Percentiles rank a stretch among this genome's conserved stretches.
phyloP scores from a whole-genome alignment of 2,113 vertebrate genomes.

The Rana temporaria region DNA sequence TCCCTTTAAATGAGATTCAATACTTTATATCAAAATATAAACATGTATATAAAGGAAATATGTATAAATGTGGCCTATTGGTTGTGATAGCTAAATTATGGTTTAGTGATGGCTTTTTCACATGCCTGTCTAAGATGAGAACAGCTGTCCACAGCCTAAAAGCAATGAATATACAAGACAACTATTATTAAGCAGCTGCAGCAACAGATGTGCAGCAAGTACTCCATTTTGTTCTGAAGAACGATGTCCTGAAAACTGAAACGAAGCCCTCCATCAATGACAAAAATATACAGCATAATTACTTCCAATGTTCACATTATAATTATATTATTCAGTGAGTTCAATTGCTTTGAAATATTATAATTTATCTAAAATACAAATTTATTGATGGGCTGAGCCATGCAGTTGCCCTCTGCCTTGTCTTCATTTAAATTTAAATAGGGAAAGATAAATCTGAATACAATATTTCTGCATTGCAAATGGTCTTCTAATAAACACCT shows the following conservation, averaged over 20 bases:
- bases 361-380: conserved; percentile 53
- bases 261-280: conserved; percentile 36
- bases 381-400: conserved; percentile 28
- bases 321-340: conserved; percentile 51
- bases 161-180: conserved; percentile 13
- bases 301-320: conserved; percentile 41
- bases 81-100: no score
- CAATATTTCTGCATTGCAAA: neutral
- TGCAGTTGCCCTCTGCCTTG: conserved; percentile 34
- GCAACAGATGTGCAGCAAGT: conserved; percentile 24
- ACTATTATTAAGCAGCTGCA: conserved; percentile 44
- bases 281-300: conserved; percentile 37
- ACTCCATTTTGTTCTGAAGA: conserved; percentile 16
- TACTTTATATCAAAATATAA: no score
- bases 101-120: no score
- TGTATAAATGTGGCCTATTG: no score
- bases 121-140: neutral
- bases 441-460: conserved; percentile 20
- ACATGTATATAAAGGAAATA: no score
- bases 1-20: no score
- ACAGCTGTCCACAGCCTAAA: conserved; percentile 13
- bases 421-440: conserved; percentile 42
- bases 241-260: conserved; percentile 27
- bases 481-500: conserved; percentile 9
- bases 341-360: conserved; percentile 47